Evolutionary conservation across 2,797 vertebrate genomes (phyloP).

Genomic region (Bradypodion pumilum): DNA sequence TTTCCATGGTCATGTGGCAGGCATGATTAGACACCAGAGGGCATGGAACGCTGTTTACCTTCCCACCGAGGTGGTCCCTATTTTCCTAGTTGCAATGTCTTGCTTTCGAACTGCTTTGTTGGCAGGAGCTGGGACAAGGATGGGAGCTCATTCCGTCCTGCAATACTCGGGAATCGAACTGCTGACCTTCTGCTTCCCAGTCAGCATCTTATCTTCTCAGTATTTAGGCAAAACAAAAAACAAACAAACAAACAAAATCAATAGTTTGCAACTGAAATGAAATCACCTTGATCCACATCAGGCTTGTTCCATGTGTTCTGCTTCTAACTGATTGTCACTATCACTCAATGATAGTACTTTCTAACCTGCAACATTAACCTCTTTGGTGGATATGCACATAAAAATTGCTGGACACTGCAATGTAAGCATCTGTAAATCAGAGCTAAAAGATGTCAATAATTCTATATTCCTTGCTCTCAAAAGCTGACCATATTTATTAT

Average conservation of each 20-base stretch:
- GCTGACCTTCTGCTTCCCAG: too few species aligned
- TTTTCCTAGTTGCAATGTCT: too few species aligned
- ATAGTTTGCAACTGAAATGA: not conserved
- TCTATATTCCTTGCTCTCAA: slow-evolving; percentile 15
- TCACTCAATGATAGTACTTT: not conserved
- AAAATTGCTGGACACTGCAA: not conserved
- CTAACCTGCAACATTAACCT: not conserved
- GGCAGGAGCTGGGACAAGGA: too few species aligned
- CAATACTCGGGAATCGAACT: too few species aligned
- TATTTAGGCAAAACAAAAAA: too few species aligned
- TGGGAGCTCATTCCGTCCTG: too few species aligned
- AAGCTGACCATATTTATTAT: slow-evolving; percentile 28
- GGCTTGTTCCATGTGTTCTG: not conserved
- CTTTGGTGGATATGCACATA: not conserved
- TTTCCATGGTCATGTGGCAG: too few species aligned
- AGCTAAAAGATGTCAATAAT: slow-evolving; percentile 17
- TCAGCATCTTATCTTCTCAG: too few species aligned
- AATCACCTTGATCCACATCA: not conserved
- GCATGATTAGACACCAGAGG: too few species aligned
- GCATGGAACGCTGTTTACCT: too few species aligned
- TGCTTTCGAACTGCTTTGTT: too few species aligned
- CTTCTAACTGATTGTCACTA: not conserved
- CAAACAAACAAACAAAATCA: not conserved
- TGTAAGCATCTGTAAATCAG: not conserved
- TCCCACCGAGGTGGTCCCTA: too few species aligned